Base-by-base conservation (phyloP, 2,888 invertebrate genomes). In the Trilocha varians region DNA sequence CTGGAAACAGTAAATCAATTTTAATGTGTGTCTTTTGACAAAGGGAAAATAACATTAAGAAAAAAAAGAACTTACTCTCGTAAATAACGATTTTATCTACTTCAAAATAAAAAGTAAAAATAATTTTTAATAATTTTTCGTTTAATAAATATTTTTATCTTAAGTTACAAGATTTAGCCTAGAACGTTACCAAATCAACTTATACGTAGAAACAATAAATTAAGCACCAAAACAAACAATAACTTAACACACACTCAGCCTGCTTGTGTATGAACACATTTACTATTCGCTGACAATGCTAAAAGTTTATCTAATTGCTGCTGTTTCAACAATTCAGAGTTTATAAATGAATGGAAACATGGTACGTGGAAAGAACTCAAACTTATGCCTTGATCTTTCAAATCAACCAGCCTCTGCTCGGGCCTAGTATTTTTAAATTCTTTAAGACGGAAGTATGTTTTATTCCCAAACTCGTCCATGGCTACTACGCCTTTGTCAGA, bases 361-460 rank as follows among this genome's bases (percentile, higher is more conserved):
- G 83, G 84, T 41, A 70, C 55, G 49, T 85, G 84, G 51, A 80
- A 84, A 3, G 80, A 72, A 48, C 80, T 82, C 13, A 82, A 32
- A 52, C 80, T 80, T 35, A 72, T 78, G 1, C 84, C 83, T 41
- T 67, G 73, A 2, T 59, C 44, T 33, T 56, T 52, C 39, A 84
- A 55, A 36, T 52, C 36, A 3, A 51, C 43, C 11, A 77, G 16
- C 34, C 84, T 65, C 16, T 77, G 57, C 13, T 61, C 59, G 0
- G 75, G 71, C 33, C 77, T 70, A 25, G 16, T 58, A 48, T 76
- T 82, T 36, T 58, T 57, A 32, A 40, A 49, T 32, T 62, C 50
- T 40, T 57, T 69, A 16, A 71, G 34, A 45, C 46, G 71, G 45
- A 83, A 85, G 44, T 78, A 85, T 1, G 62, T 68, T 45, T 75